Evolutionary conservation across 2,113 vertebrate genomes (phyloP).

Genomic region (Arizona elegans): DNA sequence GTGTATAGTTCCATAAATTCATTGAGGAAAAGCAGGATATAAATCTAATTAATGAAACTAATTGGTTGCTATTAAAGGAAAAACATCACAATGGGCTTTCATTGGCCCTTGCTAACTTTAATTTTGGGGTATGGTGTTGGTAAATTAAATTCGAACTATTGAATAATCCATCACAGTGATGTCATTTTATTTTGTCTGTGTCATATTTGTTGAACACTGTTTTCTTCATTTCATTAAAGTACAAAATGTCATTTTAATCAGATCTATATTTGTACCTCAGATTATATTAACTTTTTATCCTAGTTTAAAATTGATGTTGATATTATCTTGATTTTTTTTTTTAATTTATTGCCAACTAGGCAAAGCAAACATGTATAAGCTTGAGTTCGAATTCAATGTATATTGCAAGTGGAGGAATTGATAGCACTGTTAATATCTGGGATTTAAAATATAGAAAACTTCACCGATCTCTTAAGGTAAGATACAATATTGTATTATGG

Average conservation of each 20-base stretch:
- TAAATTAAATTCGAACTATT: not conserved
- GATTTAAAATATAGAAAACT: conserved; percentile 90
- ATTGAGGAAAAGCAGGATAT: not conserved
- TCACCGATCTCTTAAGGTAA: conserved; percentile 88
- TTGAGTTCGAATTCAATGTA: conserved; percentile 85
- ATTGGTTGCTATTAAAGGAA: not conserved
- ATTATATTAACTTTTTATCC: not conserved
- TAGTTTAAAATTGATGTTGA: not conserved
- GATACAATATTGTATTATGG: not conserved
- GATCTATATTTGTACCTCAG: not conserved
- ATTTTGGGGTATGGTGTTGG: not conserved
- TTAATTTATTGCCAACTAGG: conserved; percentile 68
- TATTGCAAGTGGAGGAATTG: conserved; percentile 87
- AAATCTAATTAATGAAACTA: not conserved
- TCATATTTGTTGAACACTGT: not conserved
- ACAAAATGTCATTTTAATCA: not conserved
- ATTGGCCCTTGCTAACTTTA: not conserved
- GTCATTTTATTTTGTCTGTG: not conserved
- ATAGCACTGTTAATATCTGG: conserved; percentile 91
- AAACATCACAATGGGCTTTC: not conserved
- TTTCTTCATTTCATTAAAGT: not conserved
- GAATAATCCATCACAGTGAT: not conserved
- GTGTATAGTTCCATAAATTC: not conserved
- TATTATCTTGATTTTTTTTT: not conserved
- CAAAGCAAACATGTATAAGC: conserved; percentile 87